Conservation (phyloP, 2,797 vertebrate species). For the Garrulus glandarius region DNA sequence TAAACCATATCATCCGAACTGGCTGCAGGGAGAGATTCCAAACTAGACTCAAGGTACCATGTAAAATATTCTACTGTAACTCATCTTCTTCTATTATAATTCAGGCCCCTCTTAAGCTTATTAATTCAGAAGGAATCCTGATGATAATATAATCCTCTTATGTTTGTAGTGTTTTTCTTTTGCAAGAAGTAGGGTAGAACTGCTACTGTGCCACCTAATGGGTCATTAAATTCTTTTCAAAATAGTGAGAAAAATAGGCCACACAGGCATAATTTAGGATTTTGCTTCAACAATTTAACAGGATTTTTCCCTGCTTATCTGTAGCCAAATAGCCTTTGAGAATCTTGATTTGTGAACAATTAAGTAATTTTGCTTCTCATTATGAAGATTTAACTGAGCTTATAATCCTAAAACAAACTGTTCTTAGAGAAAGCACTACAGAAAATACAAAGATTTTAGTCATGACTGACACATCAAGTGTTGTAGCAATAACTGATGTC, state of each 20-base stretch:
- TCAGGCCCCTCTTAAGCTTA: background rate
- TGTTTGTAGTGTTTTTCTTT: background rate
- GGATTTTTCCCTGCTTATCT: background rate
- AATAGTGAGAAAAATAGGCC: background rate
- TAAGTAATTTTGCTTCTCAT: background rate
- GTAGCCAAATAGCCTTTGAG: background rate
- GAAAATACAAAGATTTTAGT: background rate
- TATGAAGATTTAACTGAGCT: background rate
- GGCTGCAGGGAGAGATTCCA: background rate
- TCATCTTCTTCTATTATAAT: background rate
- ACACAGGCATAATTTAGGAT: background rate
- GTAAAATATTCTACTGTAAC: background rate
- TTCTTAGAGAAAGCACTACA: background rate
- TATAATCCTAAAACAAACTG: background rate
- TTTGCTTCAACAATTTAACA: background rate
- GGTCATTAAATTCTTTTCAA: background rate
- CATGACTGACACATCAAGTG: background rate
- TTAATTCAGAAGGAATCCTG: background rate
- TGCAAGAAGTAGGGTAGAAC: background rate
- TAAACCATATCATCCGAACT: background rate
- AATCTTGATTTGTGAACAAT: background rate
- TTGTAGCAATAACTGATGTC: background rate
- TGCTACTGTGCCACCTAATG: background rate
- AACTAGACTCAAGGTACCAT: background rate
- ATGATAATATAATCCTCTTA: constrained; percentile 37